A percentile compares a stretch with the other conserved stretches of the same genome.
Evolutionary conservation across 2,797 vertebrate genomes (phyloP).

Genomic region (Pristis pectinata): DNA sequence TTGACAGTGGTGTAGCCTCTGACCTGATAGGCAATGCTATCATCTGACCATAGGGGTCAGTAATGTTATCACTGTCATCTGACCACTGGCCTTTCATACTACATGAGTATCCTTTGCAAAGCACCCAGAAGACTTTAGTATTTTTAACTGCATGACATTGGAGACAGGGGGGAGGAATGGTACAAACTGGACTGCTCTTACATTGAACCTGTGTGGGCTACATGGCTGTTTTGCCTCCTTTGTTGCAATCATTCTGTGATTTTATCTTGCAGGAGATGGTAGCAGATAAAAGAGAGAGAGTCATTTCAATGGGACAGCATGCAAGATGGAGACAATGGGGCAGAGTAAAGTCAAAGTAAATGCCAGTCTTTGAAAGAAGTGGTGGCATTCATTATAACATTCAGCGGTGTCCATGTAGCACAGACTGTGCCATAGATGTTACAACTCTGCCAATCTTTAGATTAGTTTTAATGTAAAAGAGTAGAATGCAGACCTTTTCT

Average conservation of each 20-base stretch:
- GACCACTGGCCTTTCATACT: too few species aligned
- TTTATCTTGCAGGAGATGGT: background rate
- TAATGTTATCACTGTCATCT: too few species aligned
- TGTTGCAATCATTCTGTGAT: too few species aligned
- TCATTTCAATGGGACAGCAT: background rate
- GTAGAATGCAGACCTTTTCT: background rate
- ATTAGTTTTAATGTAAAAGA: background rate
- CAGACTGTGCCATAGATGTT: background rate
- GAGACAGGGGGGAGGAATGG: too few species aligned
- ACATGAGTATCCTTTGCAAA: too few species aligned
- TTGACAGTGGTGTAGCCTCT: too few species aligned
- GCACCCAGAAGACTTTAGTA: background rate
- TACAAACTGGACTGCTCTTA: too few species aligned
- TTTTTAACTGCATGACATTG: background rate
- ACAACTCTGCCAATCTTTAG: background rate
- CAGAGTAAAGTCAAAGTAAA: background rate
- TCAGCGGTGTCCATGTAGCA: background rate
- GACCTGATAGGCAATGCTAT: too few species aligned
- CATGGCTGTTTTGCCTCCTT: too few species aligned
- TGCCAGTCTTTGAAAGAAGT: background rate
- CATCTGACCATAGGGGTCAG: too few species aligned
- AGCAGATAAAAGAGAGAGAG: background rate
- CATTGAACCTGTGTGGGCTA: too few species aligned
- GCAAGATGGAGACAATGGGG: background rate
- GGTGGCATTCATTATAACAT: background rate